Evolutionary conservation across 2,113 vertebrate genomes (phyloP).

Genomic region (Poeciliopsis occidentalis): DNA sequence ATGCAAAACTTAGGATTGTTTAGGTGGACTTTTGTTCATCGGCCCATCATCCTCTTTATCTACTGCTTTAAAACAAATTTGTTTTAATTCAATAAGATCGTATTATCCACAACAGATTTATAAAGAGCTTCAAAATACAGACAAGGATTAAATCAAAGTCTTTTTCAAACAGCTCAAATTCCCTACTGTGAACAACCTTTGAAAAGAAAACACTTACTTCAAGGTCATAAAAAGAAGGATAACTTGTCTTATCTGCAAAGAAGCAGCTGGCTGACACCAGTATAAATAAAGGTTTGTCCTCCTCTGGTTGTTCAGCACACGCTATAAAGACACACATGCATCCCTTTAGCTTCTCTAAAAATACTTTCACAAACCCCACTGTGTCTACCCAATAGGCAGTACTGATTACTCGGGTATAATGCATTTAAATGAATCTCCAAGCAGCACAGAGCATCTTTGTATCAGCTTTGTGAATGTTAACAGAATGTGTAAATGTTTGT

Average conservation of each 20-base stretch:
- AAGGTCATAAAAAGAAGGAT: constrained; percentile 42
- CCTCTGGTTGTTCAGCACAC: constrained; percentile 5
- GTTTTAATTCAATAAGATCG: not conserved
- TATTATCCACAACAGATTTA: not conserved
- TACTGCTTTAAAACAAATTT: not conserved
- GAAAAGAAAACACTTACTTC: constrained; percentile 23
- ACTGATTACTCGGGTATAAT: constrained; percentile 46
- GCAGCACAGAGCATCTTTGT: constrained; percentile 48
- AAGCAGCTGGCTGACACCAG: constrained; percentile 67
- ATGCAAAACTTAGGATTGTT: constrained; percentile 9
- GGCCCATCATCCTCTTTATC: not conserved
- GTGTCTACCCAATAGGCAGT: constrained; percentile 50
- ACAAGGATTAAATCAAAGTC: not conserved
- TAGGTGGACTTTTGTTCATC: not conserved
- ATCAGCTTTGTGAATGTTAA: constrained; percentile 28
- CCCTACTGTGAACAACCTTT: constrained; percentile 17
- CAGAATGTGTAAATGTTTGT: constrained; percentile 41
- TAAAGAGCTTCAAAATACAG: not conserved
- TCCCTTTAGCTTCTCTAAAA: constrained; percentile 50
- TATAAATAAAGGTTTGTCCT: constrained; percentile 48
- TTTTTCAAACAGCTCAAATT: not conserved
- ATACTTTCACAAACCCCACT: constrained; percentile 48
- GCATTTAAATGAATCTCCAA: no score
- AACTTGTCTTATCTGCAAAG: constrained; percentile 62
- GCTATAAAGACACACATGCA: constrained; percentile 12